Evolutionary conservation across 2,113 vertebrate species (phyloP), one percentile per base, ranked within the genome.

Genomic region (Sterrhoptilus dennistouni): DNA sequence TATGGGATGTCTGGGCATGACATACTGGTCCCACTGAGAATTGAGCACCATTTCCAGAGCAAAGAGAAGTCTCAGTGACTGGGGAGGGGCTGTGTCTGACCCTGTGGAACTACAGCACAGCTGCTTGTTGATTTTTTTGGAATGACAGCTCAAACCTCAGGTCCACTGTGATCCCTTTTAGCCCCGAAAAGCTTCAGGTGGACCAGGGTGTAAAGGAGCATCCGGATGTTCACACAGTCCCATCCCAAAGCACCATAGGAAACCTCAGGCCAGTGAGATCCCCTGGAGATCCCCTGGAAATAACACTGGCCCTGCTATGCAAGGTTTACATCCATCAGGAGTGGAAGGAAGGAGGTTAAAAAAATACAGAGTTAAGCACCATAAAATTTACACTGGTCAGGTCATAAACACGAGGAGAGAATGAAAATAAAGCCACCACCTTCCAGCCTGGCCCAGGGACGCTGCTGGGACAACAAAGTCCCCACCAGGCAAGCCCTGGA

Each of bases 301-400:
- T n/a, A 60, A 50, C 19, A 8, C 80, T 8, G 0, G 44, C 66
- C 79, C 71, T 35, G 5, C 42, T n/a, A 11, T 3, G 5, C 47
- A 29, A 61, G 61, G 79, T 61, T 93, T 90, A 28, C 77, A 28
- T 63, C 93, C 78, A 20, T 18, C 14, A 9, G 18, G 68, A 76
- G 40, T 38, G 65, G 64, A 47, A 81, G 88, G 88, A 84, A 88
- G 82, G 88, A 91, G 87, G 95, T 92, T 79, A 72, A 75, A 87
- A 87, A 79, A 71, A 52, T 56, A 93, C 13, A 74, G 93, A 94
- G 86, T 76, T 96, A 95, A 98, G 97, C 98, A 98, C 98, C 98
- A 49, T 94, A 85, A 96, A 95, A 90, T 95, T 89, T 96, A 97
- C 94, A 97, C 92, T 93, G 84, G 91, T 97, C 96, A 74, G 97